Percentiles rank a stretch among this genome's conserved stretches.
These are phyloP conservation scores for Heliothis subflexa DNA, from an alignment of 1,140 invertebrate species.

Conservation along the genomic window DNA sequence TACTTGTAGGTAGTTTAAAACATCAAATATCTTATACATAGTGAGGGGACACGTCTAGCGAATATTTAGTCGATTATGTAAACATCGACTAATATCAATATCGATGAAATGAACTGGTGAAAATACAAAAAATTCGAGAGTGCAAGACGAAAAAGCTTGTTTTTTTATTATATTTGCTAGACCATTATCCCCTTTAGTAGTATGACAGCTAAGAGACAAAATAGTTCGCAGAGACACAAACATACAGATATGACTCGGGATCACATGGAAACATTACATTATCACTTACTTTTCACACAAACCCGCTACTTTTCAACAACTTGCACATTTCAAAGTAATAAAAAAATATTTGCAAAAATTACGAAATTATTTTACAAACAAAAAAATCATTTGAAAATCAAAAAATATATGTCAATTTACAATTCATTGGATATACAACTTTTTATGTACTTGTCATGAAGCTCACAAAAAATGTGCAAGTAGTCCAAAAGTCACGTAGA, in stretches of 20 bases:
- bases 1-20: slow-evolving; percentile 52
- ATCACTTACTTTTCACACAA: slow-evolving; percentile 41
- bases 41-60: slow-evolving; percentile 39
- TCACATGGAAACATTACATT: slow-evolving; percentile 50
- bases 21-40: slow-evolving; percentile 53
- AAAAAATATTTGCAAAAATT: slow-evolving; percentile 5
- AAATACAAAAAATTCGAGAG: not conserved
- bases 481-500: slow-evolving; percentile 1
- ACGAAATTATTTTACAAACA: slow-evolving; percentile 13
- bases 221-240: slow-evolving; percentile 28
- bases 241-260: slow-evolving; percentile 56
- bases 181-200: not conserved
- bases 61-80: not conserved
- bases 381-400: not conserved
- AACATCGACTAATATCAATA: not conserved
- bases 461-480: too few relatives aligned
- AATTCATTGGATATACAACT: not conserved
- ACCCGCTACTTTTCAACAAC: slow-evolving; percentile 7
- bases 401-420: not conserved
- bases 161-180: not conserved
- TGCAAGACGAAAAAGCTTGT: not conserved
- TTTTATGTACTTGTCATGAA: not conserved
- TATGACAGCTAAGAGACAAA: slow-evolving; percentile 47
- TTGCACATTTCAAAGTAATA: not conserved
- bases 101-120: not conserved